Percentiles rank a stretch among this genome's conserved stretches.
Conservation (phyloP, 2,113 vertebrate species). For the Myotis davidii region DNA sequence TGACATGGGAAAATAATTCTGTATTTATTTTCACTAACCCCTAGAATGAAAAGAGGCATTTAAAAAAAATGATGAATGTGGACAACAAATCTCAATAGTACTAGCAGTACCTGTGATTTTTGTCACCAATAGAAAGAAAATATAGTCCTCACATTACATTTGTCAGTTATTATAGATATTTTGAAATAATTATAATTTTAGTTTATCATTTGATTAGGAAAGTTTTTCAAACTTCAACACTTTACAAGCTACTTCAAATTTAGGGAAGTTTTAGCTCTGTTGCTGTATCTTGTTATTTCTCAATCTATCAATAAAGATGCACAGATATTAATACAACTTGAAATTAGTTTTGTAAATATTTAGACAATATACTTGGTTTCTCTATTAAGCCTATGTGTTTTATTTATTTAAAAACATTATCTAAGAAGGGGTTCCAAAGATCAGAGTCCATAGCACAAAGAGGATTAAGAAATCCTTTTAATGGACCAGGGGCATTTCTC, state of each 20-base stretch:
- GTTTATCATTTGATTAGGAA: not conserved
- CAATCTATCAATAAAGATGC: not conserved
- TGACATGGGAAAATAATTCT: not conserved
- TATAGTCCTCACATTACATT: not conserved
- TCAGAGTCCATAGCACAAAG: not conserved
- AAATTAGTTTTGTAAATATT: constrained; percentile 1
- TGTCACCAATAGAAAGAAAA: not conserved
- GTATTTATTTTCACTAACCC: not conserved
- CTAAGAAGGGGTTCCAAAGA: not conserved
- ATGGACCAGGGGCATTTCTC: not conserved
- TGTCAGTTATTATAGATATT: not conserved
- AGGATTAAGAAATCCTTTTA: not conserved
- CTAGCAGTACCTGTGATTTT: not conserved
- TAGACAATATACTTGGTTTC: not conserved
- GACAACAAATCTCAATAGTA: not conserved
- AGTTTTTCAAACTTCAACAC: not conserved
- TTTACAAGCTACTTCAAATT: not conserved
- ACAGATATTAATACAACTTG: not conserved
- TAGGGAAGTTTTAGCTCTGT: not conserved
- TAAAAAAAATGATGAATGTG: not conserved
- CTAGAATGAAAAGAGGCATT: not conserved
- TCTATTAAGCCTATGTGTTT: not conserved
- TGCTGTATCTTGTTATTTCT: not conserved
- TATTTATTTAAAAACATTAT: not conserved
- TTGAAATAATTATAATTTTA: not conserved